These are phyloP conservation scores for Sacculina carcini DNA, from an alignment of 2,888 invertebrate species.

Conservation along the genomic window DNA sequence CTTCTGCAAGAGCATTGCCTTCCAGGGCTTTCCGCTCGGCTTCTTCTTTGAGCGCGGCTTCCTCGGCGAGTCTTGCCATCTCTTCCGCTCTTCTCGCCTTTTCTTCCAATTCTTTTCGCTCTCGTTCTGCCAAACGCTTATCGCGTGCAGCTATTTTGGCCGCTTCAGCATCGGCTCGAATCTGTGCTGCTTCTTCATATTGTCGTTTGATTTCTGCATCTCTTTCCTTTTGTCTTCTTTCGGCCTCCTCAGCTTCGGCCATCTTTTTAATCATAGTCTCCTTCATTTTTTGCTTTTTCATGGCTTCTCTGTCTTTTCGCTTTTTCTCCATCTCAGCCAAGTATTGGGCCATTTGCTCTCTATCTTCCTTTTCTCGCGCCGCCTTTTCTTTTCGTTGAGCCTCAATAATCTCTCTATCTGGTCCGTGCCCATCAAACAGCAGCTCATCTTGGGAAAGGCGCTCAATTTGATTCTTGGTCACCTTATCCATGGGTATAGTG, in stretches of 20 bases:
- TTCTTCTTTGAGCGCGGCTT: conserved; percentile 21
- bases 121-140: conserved; percentile 18
- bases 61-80: conserved; percentile 27
- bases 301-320: background rate
- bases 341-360: conserved; percentile 6
- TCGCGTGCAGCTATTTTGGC: conserved; percentile 30
- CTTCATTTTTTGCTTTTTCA: conserved; percentile 23
- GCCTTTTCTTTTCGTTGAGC: conserved; percentile 9
- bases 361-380: conserved; percentile 9
- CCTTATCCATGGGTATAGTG: conserved; percentile 8
- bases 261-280: conserved; percentile 3
- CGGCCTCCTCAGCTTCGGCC: conserved; percentile 20
- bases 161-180: conserved; percentile 9
- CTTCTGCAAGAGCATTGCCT: conserved; percentile 10
- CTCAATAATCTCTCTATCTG: conserved; percentile 11
- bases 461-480: conserved; percentile 7
- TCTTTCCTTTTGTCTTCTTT: conserved; percentile 31
- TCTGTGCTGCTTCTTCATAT: conserved; percentile 23
- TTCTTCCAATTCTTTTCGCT: conserved; percentile 37
- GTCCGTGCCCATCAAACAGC: conserved; percentile 11
- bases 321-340: background rate
- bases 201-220: conserved; percentile 11
- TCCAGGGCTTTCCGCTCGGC: conserved; percentile 13
- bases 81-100: conserved; percentile 40
- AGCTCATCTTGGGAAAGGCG: conserved; percentile 4